phyloP scores from a whole-genome alignment of 2,888 invertebrate species.

The Luperina testacea region DNA sequence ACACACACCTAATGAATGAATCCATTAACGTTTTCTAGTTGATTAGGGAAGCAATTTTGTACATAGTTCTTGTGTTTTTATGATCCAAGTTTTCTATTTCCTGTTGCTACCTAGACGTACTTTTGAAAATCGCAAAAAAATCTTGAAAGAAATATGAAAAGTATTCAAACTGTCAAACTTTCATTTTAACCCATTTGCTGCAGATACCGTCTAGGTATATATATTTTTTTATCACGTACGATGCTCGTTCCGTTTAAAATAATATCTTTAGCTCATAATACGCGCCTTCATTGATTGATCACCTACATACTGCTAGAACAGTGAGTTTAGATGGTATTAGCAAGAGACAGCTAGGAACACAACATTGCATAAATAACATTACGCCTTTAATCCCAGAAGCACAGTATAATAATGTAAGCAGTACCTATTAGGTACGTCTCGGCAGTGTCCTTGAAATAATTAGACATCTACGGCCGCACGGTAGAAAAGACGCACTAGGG shows the following conservation, averaged over 20 bases:
- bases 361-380: neutral
- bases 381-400: neutral
- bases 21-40: neutral
- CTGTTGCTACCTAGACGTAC: neutral
- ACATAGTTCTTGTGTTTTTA: neutral
- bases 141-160: neutral
- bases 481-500: neutral
- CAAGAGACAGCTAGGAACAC: neutral
- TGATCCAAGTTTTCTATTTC: neutral
- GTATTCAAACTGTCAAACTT: neutral
- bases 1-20: neutral
- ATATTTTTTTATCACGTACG: neutral
- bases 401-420: neutral
- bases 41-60: conserved; percentile 2
- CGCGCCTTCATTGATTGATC: neutral
- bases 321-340: neutral
- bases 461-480: neutral
- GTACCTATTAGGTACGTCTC: neutral
- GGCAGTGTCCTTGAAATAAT: neutral
- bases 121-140: neutral
- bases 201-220: conserved; percentile 1
- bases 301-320: neutral
- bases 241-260: neutral
- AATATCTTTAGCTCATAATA: neutral
- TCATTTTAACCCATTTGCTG: neutral